phyloP scores from a whole-genome alignment of 2,113 vertebrate species.

The Onychorhynchus coronatus region DNA sequence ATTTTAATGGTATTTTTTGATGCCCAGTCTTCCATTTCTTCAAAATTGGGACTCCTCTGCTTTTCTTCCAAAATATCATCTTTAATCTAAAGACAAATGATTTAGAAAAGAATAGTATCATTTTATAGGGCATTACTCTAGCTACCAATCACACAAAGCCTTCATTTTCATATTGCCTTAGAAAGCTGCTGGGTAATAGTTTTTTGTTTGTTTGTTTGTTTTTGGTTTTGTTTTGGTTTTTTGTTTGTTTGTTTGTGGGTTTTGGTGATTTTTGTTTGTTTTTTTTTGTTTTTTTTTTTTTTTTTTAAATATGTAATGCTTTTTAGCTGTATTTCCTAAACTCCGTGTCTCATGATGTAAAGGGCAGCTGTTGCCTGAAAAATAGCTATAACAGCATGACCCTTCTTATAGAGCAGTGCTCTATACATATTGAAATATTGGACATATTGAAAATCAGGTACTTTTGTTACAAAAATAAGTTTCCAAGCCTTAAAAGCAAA shows the following conservation, averaged over 20 bases:
- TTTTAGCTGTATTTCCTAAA: background rate
- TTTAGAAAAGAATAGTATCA: background rate
- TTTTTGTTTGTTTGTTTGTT: too few species aligned
- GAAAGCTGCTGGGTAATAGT: background rate
- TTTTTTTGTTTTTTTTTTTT: too few species aligned
- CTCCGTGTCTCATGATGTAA: background rate
- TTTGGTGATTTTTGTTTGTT: too few species aligned
- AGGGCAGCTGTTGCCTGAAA: background rate
- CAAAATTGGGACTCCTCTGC: conserved; percentile 66
- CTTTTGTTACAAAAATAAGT: background rate
- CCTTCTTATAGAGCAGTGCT: background rate
- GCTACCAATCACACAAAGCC: background rate
- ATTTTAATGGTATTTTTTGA: conserved; percentile 67
- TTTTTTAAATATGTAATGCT: background rate
- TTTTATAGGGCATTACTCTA: background rate
- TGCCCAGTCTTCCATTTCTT: conserved; percentile 69
- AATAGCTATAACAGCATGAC: background rate
- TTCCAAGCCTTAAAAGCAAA: background rate
- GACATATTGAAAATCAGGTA: background rate
- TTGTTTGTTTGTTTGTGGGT: too few species aligned
- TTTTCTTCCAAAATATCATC: conserved; percentile 58
- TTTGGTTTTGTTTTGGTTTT: too few species aligned
- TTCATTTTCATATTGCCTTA: background rate
- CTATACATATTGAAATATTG: too few species aligned
- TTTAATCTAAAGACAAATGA: conserved; percentile 58